Conservation (phyloP, 2,797 vertebrate species). For the Nothura maculosa region DNA sequence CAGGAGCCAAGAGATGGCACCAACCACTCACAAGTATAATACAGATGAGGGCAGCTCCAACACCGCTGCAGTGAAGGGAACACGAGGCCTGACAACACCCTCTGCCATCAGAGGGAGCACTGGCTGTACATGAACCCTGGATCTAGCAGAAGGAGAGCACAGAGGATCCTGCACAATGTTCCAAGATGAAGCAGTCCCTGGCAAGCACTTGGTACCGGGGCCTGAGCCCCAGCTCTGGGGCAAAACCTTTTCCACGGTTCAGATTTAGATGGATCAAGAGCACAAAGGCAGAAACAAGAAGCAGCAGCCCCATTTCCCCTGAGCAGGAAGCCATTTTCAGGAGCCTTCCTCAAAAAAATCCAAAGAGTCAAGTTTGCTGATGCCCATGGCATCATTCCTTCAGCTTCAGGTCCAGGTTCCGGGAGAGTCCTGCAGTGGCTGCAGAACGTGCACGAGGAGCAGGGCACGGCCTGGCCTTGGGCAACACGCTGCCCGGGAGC, state of each 20-base stretch:
- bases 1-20: background rate
- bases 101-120: background rate
- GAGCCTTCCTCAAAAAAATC: background rate
- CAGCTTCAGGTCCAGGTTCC: background rate
- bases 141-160: background rate
- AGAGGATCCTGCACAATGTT: rapidly evolving
- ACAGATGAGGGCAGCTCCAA: background rate
- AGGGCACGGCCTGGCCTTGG: background rate
- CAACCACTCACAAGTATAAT: background rate
- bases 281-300: background rate
- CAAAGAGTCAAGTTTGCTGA: background rate
- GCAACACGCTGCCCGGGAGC: no score
- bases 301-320: background rate
- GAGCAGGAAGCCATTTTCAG: background rate
- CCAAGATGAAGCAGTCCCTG: background rate
- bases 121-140: background rate
- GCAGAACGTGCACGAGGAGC: background rate
- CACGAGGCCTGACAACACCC: background rate
- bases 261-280: background rate
- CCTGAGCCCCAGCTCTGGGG: background rate
- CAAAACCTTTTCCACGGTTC: background rate
- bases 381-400: background rate
- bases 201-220: background rate
- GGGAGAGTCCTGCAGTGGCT: background rate
- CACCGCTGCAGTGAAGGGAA: background rate